A percentile compares a stretch with the other conserved stretches of the same genome.
phyloP scores from a whole-genome alignment of 2,113 vertebrate genomes.

The Heterocephalus glaber region DNA sequence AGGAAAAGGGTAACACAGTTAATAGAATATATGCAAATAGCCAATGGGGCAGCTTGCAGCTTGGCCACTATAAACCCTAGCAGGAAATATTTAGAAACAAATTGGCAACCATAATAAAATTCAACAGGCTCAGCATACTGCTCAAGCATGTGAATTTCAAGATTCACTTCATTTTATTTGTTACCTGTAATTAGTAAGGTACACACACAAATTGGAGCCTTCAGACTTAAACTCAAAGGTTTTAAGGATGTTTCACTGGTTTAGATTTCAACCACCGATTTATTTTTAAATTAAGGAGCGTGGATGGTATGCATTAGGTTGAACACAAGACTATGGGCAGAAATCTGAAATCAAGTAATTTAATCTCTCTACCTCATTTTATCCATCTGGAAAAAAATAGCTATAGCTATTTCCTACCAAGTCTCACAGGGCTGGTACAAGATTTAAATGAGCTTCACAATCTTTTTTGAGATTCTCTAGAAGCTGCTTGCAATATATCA shows the following conservation, averaged over 20 bases:
- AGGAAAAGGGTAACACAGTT: not conserved
- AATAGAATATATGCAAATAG: conserved; percentile 22
- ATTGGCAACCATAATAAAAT: conserved; percentile 2
- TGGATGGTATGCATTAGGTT: not conserved
- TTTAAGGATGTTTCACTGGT: not conserved
- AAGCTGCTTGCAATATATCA: conserved; percentile 81
- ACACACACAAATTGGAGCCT: conserved; percentile 1
- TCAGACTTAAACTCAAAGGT: conserved; percentile 7
- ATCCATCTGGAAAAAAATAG: conserved; percentile 66
- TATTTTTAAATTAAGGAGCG: conserved; percentile 57
- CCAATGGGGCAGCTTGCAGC: not conserved
- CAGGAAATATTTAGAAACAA: conserved; percentile 8
- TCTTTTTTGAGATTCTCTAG: conserved; percentile 78
- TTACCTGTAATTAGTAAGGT: conserved; percentile 51
- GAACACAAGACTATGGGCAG: not conserved
- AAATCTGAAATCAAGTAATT: conserved; percentile 74
- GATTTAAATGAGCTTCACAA: conserved; percentile 80
- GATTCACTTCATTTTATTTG: conserved; percentile 8
- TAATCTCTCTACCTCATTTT: conserved; percentile 76
- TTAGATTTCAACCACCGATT: conserved; percentile 41
- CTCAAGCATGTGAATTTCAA: not conserved
- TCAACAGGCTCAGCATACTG: not conserved
- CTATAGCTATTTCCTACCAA: conserved; percentile 71
- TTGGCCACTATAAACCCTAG: not conserved
- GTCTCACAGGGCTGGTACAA: conserved; percentile 77